These are phyloP conservation scores for Pyrocoelia pectoralis DNA, from an alignment of 2,888 invertebrate genomes.

Conservation along the genomic window DNA sequence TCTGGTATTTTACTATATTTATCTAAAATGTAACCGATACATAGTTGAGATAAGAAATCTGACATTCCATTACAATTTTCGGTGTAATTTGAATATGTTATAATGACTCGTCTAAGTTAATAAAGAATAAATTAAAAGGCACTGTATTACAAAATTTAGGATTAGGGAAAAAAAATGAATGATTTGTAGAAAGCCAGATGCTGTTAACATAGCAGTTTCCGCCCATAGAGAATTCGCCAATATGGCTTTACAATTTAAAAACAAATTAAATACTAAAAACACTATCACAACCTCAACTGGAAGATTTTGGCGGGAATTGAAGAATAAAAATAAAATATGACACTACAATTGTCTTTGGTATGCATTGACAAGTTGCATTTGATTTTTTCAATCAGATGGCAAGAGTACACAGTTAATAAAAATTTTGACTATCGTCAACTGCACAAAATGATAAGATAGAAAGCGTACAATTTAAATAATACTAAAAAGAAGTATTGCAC, in stretches of 20 bases:
- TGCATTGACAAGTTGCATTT: slow-evolving; percentile 51
- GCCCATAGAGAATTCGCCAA: background rate
- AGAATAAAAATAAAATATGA: slow-evolving; percentile 49
- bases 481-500: slow-evolving; percentile 59
- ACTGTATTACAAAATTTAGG: background rate
- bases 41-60: slow-evolving; percentile 1
- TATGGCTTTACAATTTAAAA: slow-evolving; percentile 14
- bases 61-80: background rate
- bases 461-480: slow-evolving; percentile 55
- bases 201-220: slow-evolving; percentile 3
- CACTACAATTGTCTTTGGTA: slow-evolving; percentile 60
- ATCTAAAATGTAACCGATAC: slow-evolving; percentile 22
- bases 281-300: slow-evolving; percentile 62
- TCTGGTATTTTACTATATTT: slow-evolving; percentile 15
- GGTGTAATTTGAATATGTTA: background rate
- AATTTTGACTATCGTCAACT: slow-evolving; percentile 26
- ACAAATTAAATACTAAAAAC: slow-evolving; percentile 51
- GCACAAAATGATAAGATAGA: slow-evolving; percentile 47
- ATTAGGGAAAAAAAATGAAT: background rate
- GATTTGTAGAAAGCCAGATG: slow-evolving; percentile 1
- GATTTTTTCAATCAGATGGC: slow-evolving; percentile 46
- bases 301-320: slow-evolving; percentile 59
- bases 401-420: slow-evolving; percentile 47
- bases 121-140: background rate
- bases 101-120: background rate